Evolutionary conservation across 1,140 invertebrate genomes (phyloP).

Genomic region (Macrosteles quadrilineatus): DNA sequence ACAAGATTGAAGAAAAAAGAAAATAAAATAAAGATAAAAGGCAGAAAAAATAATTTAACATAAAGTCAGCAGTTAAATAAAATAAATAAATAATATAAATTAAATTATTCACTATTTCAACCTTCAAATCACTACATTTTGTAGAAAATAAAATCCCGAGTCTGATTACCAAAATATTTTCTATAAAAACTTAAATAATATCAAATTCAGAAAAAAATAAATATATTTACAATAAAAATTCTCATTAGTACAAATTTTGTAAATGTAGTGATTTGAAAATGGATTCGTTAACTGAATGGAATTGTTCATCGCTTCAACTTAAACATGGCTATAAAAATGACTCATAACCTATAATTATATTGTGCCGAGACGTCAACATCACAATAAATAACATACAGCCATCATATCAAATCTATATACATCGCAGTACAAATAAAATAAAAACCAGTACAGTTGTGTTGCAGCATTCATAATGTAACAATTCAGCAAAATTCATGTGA

Average conservation of each 20-base stretch:
- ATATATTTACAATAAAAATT: no score
- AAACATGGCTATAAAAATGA: constrained; percentile 1
- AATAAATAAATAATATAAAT: constrained; percentile 27
- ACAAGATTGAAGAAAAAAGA: neutral
- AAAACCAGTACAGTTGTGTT: neutral
- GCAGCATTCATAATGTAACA: no score
- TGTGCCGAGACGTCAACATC: neutral
- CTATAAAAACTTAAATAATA: no score
- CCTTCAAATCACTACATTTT: constrained; percentile 17
- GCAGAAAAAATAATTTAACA: neutral
- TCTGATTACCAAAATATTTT: no score
- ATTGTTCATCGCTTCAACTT: neutral
- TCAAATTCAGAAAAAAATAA: no score
- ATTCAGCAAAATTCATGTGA: no score
- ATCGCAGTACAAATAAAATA: neutral
- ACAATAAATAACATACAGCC: neutral
- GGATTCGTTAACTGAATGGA: neutral
- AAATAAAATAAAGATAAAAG: neutral
- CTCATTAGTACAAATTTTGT: neutral
- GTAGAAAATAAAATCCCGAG: neutral
- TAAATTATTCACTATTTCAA: neutral
- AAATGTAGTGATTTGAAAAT: neutral
- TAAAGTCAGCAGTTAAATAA: neutral
- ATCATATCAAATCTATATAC: neutral
- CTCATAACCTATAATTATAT: neutral